Percentiles rank a stretch among this genome's conserved stretches.
Conservation (phyloP, 2,113 vertebrate genomes). For the Montifringilla adamsi region DNA sequence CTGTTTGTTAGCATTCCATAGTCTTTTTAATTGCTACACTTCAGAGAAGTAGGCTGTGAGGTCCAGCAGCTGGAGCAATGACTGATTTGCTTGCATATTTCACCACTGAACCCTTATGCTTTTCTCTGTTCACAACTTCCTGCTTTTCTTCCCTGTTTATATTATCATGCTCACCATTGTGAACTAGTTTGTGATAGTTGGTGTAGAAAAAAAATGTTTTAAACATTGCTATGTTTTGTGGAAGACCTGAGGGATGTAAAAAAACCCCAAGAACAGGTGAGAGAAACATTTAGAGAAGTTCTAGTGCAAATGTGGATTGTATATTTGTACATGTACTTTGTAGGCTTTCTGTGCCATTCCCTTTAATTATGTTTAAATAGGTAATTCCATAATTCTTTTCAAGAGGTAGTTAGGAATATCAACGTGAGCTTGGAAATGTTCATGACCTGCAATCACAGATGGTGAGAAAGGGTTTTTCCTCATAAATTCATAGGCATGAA, state of each 20-base stretch:
- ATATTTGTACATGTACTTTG: neutral
- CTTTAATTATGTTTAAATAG: slow-evolving; percentile 34
- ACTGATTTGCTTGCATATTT: neutral
- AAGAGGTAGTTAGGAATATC: slow-evolving; percentile 5
- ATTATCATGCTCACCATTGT: neutral
- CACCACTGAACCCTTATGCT: neutral
- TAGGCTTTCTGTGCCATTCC: neutral
- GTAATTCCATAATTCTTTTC: slow-evolving; percentile 42
- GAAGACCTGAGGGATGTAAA: neutral
- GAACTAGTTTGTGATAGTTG: neutral
- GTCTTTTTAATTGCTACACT: neutral
- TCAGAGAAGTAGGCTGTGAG: neutral
- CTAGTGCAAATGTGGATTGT: neutral
- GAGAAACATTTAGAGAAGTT: neutral
- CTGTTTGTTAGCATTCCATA: neutral
- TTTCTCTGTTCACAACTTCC: neutral
- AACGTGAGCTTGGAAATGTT: slow-evolving; percentile 9
- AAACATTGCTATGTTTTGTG: neutral
- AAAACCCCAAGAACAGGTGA: neutral
- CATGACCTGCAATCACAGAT: slow-evolving; percentile 35
- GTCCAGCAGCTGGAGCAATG: neutral
- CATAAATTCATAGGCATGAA: slow-evolving; percentile 48
- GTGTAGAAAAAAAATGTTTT: neutral
- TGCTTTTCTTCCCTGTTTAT: neutral
- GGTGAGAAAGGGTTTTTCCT: slow-evolving; percentile 6